Percentiles rank a stretch among this genome's conserved stretches.
Conservation (phyloP, 2,888 invertebrate genomes). For the Baronia brevicornis region DNA sequence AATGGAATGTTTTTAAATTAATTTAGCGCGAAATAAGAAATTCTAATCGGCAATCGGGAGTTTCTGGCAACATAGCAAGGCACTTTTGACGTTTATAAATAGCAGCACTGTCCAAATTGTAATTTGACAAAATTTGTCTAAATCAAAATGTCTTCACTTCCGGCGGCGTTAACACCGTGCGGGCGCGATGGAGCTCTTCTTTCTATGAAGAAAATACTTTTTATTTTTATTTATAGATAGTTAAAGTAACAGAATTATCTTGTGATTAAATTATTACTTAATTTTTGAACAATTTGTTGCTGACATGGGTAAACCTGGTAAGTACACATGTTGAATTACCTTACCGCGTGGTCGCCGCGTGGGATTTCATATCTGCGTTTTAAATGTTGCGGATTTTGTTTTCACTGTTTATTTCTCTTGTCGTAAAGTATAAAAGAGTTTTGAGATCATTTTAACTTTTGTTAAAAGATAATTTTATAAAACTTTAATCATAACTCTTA, state of each 20-base stretch:
- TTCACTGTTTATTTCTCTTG: too few species aligned
- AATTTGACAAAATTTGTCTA: too few species aligned
- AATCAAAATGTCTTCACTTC: conserved; percentile 62
- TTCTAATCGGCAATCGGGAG: too few species aligned
- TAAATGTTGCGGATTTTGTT: neutral
- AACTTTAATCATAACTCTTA: too few species aligned
- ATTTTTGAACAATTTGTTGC: conserved; percentile 11
- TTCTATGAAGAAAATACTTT: conserved; percentile 41
- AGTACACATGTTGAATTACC: conserved; percentile 20
- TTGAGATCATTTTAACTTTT: too few species aligned
- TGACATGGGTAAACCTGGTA: conserved; percentile 63
- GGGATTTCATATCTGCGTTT: conserved; percentile 13
- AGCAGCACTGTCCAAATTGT: conserved; percentile 12
- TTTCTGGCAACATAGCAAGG: too few species aligned
- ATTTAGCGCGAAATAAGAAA: too few species aligned
- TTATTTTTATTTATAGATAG: conserved; percentile 53
- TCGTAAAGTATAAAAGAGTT: too few species aligned
- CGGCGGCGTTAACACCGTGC: conserved; percentile 44
- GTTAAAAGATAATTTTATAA: too few species aligned
- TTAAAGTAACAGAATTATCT: conserved; percentile 3
- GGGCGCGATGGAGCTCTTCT: conserved; percentile 39
- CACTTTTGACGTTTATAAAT: too few species aligned
- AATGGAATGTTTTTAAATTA: too few species aligned
- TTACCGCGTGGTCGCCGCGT: conserved; percentile 33
- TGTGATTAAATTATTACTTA: conserved; percentile 16